A percentile compares a stretch with the other conserved stretches of the same genome.
Conservation (phyloP, 2,888 invertebrate species). For the Phengaris arion region DNA sequence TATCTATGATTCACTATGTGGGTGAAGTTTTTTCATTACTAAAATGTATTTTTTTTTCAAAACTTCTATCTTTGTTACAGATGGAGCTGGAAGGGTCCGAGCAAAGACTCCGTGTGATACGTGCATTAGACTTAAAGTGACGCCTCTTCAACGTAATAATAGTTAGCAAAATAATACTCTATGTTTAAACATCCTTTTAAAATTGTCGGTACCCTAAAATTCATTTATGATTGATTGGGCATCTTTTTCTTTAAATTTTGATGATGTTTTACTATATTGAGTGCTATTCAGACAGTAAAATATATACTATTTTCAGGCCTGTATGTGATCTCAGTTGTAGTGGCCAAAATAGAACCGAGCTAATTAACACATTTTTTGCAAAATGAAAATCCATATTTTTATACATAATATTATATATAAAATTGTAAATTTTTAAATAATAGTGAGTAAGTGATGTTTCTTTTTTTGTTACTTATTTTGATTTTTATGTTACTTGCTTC, state of each 20-base stretch:
- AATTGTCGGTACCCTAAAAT: neutral
- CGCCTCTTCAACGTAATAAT: conserved; percentile 56
- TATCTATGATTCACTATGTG: too few species aligned
- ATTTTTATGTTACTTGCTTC: conserved; percentile 23
- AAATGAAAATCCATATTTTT: conserved; percentile 27
- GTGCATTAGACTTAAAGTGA: conserved; percentile 60
- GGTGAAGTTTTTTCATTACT: too few species aligned
- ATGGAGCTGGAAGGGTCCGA: conserved; percentile 46
- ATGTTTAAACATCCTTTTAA: conserved; percentile 58
- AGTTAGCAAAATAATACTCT: conserved; percentile 68
- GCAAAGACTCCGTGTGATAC: conserved; percentile 60
- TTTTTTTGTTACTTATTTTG: neutral
- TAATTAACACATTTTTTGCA: neutral
- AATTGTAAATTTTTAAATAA: conserved; percentile 13
- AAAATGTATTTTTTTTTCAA: neutral
- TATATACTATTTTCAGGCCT: conserved; percentile 6
- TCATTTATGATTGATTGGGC: neutral
- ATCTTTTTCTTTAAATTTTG: conserved; percentile 11
- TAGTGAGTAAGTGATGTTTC: neutral
- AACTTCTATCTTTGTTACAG: conserved; percentile 58
- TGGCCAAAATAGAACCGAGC: conserved; percentile 11
- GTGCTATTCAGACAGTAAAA: conserved; percentile 1
- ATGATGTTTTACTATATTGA: conserved; percentile 21
- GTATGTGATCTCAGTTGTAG: conserved; percentile 27
- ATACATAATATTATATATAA: conserved; percentile 11